These are phyloP conservation scores for Burhinus bistriatus DNA, from an alignment of 2,113 vertebrate species.

Conservation along the genomic window DNA sequence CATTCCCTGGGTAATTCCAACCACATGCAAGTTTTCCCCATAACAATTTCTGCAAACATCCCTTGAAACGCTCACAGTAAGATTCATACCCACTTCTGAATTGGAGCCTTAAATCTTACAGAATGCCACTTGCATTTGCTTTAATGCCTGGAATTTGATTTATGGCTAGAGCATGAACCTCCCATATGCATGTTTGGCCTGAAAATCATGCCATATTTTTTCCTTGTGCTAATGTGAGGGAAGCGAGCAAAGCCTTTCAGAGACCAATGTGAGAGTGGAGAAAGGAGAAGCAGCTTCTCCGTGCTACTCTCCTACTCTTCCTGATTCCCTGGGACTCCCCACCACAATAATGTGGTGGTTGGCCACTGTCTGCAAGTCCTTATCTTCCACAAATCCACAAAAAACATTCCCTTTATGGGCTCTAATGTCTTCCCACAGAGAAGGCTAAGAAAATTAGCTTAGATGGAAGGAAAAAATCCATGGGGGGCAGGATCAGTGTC, in stretches of 20 bases:
- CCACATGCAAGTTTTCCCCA: neutral
- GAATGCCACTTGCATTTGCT: neutral
- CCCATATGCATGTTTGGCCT: neutral
- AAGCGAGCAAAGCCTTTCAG: neutral
- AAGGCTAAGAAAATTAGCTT: neutral
- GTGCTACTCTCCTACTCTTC: neutral
- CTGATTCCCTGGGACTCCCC: neutral
- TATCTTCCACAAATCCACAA: neutral
- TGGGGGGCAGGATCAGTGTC: neutral
- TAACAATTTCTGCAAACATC: neutral
- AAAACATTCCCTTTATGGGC: neutral
- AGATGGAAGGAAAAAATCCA: neutral
- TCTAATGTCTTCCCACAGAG: neutral
- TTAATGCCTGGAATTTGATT: neutral
- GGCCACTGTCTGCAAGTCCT: neutral
- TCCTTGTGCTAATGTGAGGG: neutral
- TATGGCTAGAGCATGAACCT: neutral
- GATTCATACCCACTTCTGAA: neutral
- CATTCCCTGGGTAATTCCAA: neutral
- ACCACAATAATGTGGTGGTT: neutral
- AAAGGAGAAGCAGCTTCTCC: neutral
- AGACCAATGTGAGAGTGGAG: neutral
- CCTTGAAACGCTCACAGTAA: neutral
- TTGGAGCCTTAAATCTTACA: neutral
- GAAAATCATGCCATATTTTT: neutral